Evolutionary conservation across 64 coral and sea anemone species (phyloP).

Genomic region (Actinia equina): DNA sequence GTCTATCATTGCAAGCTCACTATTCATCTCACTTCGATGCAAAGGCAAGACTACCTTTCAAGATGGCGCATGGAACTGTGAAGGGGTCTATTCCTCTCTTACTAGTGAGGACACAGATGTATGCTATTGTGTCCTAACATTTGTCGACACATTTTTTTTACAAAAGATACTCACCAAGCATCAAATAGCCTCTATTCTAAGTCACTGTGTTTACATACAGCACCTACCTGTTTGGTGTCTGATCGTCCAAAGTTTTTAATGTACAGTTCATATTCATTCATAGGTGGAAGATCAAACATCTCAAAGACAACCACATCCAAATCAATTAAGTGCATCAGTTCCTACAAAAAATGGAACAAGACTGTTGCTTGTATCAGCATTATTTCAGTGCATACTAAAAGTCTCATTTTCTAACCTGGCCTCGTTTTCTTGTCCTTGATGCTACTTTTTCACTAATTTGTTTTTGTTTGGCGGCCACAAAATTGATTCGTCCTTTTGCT

Average conservation of each 20-base stretch:
- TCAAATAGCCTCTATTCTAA: no score
- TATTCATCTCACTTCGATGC: no score
- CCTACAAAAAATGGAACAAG: slow-evolving; percentile 27
- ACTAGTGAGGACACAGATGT: no score
- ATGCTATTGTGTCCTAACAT: no score
- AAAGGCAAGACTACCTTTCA: no score
- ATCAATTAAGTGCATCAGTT: slow-evolving; percentile 86
- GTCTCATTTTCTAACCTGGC: slow-evolving; percentile 47
- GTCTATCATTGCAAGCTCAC: no score
- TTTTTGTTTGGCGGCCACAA: slow-evolving; percentile 93
- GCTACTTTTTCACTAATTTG: slow-evolving; percentile 87
- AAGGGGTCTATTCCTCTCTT: no score
- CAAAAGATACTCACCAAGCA: no score
- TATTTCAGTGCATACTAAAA: background rate
- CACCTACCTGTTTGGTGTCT: slow-evolving; percentile 82
- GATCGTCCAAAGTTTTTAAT: slow-evolving; percentile 96
- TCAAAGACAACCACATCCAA: slow-evolving; percentile 87
- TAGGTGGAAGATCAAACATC: slow-evolving; percentile 96
- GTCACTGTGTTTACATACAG: background rate
- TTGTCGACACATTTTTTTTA: no score
- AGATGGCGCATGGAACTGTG: no score
- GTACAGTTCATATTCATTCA: slow-evolving; percentile 95
- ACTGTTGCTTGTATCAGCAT: background rate
- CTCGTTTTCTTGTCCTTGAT: slow-evolving; percentile 75
- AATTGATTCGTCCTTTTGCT: slow-evolving; percentile 80